These are phyloP conservation scores for Sebastolobus alascanus DNA, from an alignment of 2,797 vertebrate genomes.

Conservation along the genomic window DNA sequence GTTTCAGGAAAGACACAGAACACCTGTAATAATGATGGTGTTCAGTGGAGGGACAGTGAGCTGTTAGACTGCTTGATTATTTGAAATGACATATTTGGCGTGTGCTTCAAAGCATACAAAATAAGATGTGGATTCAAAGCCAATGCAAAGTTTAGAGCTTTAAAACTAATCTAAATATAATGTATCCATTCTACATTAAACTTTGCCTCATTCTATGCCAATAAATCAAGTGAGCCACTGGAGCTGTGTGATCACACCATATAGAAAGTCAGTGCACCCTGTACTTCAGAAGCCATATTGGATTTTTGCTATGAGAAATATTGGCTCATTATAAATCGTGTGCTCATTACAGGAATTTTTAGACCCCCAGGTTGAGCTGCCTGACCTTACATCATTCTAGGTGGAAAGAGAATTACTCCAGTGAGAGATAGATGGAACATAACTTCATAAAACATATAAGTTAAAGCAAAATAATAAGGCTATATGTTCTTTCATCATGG, in stretches of 20 bases:
- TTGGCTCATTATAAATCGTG: no score
- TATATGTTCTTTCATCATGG: background rate
- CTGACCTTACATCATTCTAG: background rate
- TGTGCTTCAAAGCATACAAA: no score
- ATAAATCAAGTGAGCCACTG: no score
- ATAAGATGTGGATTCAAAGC: background rate
- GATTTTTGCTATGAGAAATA: no score
- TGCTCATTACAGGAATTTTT: background rate
- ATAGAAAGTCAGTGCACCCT: no score
- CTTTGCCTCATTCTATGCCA: no score
- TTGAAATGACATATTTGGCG: background rate
- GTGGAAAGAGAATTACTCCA: background rate
- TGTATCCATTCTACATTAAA: no score
- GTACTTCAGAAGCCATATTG: no score
- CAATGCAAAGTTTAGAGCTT: background rate
- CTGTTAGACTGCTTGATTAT: background rate
- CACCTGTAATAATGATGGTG: background rate
- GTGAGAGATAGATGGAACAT: background rate
- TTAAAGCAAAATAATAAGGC: background rate
- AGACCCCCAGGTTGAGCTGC: background rate
- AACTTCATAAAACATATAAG: background rate
- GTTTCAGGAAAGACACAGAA: background rate
- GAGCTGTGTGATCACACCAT: no score
- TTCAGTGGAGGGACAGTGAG: background rate
- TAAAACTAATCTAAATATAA: background rate